Conservation (phyloP, 1,140 invertebrate genomes). For the Dufourea novaeangliae region DNA sequence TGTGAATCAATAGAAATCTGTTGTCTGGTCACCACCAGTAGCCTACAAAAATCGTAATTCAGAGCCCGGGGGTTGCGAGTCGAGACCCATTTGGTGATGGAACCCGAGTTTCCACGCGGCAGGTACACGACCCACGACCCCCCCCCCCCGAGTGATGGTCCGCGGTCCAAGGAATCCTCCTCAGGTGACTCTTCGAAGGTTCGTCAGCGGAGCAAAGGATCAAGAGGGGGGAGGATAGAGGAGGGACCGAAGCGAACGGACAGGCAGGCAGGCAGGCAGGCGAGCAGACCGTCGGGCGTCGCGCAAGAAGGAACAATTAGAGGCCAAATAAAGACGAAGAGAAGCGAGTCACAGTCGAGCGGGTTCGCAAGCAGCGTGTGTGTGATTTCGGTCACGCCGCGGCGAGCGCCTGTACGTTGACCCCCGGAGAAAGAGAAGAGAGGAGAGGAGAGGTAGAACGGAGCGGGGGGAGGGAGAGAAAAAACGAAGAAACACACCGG, state of each 20-base stretch:
- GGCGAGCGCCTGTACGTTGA: conserved; percentile 79
- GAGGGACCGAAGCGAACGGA: not conserved
- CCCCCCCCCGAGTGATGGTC: too few species aligned
- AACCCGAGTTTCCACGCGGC: conserved; percentile 20
- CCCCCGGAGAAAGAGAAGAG: conserved; percentile 65
- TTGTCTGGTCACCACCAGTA: not conserved
- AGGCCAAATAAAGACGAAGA: conserved; percentile 67
- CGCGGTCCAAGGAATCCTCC: conserved; percentile 37
- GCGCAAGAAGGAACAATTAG: conserved; percentile 68
- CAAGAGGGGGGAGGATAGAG: not conserved
- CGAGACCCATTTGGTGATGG: not conserved
- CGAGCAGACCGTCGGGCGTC: conserved; percentile 63
- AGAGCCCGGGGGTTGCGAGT: not conserved
- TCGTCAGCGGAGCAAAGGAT: conserved; percentile 16
- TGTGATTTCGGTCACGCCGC: conserved; percentile 81
- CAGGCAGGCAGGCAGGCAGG: conserved; percentile 1
- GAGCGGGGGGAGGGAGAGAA: conserved; percentile 65
- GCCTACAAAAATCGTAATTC: conserved; percentile 18
- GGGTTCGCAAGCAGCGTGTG: conserved; percentile 77
- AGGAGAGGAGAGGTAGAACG: conserved; percentile 56
- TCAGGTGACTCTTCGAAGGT: conserved; percentile 56
- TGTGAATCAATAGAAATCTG: not conserved
- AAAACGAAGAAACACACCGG: conserved; percentile 70
- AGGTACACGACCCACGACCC: too few species aligned
- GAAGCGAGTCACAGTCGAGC: conserved; percentile 75